Evolutionary conservation across 2,797 vertebrate species (phyloP).

Genomic region (Loris lydekkerianus): DNA sequence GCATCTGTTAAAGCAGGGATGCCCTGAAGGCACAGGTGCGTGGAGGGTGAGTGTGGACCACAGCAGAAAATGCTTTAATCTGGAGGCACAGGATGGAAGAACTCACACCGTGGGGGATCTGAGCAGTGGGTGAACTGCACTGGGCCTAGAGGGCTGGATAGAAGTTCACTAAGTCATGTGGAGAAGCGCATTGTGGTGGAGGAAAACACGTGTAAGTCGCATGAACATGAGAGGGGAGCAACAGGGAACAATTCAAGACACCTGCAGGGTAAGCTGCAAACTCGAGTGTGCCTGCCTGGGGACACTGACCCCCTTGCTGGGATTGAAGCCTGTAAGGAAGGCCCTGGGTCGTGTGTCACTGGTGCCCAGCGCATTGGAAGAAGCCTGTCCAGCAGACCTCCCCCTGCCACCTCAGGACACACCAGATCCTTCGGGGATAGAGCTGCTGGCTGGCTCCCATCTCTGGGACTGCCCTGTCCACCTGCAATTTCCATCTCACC

Average conservation of each 20-base stretch:
- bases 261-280: neutral
- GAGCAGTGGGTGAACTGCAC: neutral
- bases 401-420: accelerated
- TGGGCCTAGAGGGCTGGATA: accelerated
- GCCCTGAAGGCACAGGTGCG: accelerated
- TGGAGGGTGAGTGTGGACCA: too few species aligned
- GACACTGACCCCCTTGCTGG: too few species aligned
- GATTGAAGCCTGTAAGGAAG: accelerated
- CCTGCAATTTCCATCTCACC: accelerated
- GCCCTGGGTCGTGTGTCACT: too few species aligned
- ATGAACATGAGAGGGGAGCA: accelerated
- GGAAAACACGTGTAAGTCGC: neutral
- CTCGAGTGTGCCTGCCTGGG: accelerated
- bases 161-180: neutral
- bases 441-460: accelerated
- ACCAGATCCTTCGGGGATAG: accelerated
- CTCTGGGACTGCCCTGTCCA: neutral
- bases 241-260: accelerated
- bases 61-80: accelerated
- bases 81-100: neutral
- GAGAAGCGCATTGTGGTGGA: accelerated
- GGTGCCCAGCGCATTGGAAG: accelerated
- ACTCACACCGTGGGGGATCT: accelerated
- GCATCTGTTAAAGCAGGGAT: neutral
- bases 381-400: accelerated